Base-by-base conservation (phyloP, 2,888 invertebrate species). In the Sphinx pinastri region DNA sequence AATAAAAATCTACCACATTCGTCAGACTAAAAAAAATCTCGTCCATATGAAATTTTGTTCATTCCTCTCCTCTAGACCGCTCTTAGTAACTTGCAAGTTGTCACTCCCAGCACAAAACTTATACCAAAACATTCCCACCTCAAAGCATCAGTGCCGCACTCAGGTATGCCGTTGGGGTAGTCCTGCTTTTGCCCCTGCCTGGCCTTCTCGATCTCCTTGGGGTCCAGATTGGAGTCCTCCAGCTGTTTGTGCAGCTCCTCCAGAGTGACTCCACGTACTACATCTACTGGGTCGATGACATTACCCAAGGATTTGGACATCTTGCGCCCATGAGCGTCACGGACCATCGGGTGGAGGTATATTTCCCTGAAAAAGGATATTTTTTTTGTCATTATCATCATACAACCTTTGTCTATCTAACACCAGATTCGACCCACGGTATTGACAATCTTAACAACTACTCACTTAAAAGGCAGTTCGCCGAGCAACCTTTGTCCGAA, bases 261-360 rank as follows among this genome's bases (percentile, higher is more conserved):
- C 67, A 99, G 90, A 0, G 96, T 95, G 76, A 98, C 96, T 4
- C 99, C 99, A 10, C 94, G 93, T 71, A 99, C 99, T 0, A 99
- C 98, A 89, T 99, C 98, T 90, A 99, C 96, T 0, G 99, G 99
- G 91, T 99, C 99, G 77, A 99, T 97, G 5, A 99, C 99, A 88
- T 99, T 99, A 70, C 99, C 99, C 72, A 99, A 94, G 0, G 99
- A 99, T 88, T 99, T 99, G 78, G 99, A 99, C 99, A 99, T 99
- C 94, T 99, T 99, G 70, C 99, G 96, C 0, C 99, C 99, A 87
- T 99, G 99, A 0, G 99, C 98, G 91, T 99, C 99, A 70, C 99
- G 96, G 1, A 99, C 97, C 95, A 99, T 98, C 0, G 99, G 99
- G 91, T 99, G 99, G 14, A 99, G 95, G 84, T 98, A 98, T 0